phyloP scores from a whole-genome alignment of 1,140 invertebrate genomes.

The Drosophila pandora region DNA sequence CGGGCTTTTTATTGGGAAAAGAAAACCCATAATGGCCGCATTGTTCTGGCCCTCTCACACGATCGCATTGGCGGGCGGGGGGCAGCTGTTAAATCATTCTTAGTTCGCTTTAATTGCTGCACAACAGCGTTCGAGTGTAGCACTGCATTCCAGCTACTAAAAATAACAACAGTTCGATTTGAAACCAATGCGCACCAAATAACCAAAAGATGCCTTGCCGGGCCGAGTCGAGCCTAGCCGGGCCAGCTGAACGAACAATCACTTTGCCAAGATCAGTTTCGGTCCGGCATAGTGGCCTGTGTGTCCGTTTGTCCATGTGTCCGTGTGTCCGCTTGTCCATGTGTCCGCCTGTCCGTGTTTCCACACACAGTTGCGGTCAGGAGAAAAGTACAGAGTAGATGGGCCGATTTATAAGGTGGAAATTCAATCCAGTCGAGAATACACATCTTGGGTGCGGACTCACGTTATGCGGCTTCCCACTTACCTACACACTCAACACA shows the following conservation, averaged over 20 bases:
- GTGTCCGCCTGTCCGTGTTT: constrained; percentile 16
- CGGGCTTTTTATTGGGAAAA: background rate
- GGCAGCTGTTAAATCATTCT: constrained; percentile 51
- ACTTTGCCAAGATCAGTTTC: constrained; percentile 58
- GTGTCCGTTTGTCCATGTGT: constrained; percentile 11
- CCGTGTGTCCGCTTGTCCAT: constrained; percentile 1
- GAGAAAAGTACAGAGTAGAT: constrained; percentile 40
- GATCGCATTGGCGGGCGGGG: constrained; percentile 2
- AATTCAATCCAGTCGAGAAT: constrained; percentile 37
- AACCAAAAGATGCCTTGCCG: constrained; percentile 48
- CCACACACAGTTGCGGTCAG: constrained; percentile 44
- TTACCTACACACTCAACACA: background rate
- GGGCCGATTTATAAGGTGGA: constrained; percentile 42
- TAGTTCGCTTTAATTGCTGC: constrained; percentile 60
- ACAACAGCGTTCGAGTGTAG: constrained; percentile 12
- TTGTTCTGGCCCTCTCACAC: constrained; percentile 36
- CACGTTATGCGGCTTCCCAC: constrained; percentile 40
- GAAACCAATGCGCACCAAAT: constrained; percentile 48
- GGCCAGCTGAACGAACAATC: constrained; percentile 39
- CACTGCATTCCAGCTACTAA: constrained; percentile 35
- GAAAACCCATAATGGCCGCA: constrained; percentile 5
- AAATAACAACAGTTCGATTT: constrained; percentile 44
- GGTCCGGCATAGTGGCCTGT: constrained; percentile 24
- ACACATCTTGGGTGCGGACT: constrained; percentile 26
- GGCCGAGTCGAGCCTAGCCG: background rate